Evolutionary conservation across 2,888 invertebrate genomes (phyloP).

Genomic region (Tipula helvola): DNA sequence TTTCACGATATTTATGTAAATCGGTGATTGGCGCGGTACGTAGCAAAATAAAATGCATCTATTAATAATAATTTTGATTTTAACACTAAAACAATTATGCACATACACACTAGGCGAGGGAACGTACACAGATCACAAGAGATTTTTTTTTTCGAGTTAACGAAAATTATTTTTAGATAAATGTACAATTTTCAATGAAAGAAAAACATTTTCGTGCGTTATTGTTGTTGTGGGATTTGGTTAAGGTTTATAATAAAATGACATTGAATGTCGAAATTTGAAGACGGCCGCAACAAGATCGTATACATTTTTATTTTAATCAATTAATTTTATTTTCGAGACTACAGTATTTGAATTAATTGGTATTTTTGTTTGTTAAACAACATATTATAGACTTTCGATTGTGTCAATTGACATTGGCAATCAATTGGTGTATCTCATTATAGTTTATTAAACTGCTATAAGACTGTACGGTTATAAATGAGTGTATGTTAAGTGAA

Average conservation of each 20-base stretch:
- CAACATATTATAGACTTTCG: background rate
- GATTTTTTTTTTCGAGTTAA: background rate
- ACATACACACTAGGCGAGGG: background rate
- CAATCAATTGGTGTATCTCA: background rate
- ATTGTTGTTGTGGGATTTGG: background rate
- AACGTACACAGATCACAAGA: background rate
- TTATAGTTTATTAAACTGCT: background rate
- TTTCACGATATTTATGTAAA: background rate
- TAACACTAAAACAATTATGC: background rate
- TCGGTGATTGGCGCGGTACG: background rate
- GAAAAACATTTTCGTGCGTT: background rate
- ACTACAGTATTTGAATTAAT: background rate
- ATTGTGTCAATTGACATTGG: background rate
- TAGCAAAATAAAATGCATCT: background rate
- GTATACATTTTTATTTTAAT: background rate
- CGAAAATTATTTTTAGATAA: background rate
- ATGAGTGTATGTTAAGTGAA: no score
- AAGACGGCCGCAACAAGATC: background rate
- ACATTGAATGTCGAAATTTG: background rate
- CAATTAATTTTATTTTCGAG: background rate
- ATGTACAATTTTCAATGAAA: background rate
- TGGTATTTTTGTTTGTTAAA: background rate
- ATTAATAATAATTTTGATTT: background rate
- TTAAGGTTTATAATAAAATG: background rate
- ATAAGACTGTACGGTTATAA: no score